Base-by-base conservation (phyloP, 1,140 invertebrate species). In the Forficula auricularia region DNA sequence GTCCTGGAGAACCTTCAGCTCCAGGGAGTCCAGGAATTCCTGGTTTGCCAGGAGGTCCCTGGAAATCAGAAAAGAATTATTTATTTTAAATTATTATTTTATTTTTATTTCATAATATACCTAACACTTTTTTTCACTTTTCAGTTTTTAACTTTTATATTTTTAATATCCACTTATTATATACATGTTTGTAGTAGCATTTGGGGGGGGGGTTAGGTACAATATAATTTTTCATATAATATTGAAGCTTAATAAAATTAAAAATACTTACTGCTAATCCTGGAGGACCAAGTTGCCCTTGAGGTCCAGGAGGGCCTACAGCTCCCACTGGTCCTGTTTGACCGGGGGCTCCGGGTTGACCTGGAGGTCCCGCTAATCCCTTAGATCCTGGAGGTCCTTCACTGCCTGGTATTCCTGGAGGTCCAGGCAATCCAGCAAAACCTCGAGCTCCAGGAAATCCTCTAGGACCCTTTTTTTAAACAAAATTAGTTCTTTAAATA, bases 371-470 rank as follows among this genome's bases (percentile, higher is more conserved):
- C 30, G 68, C 53, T 40, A 75, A 74, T 13, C 82, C 82, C 62
- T 84, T 83, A 6, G 64, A 55, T 19, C 82, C 83, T 22, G 70
- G 60, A 3, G 72, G 68, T 18, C 83, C 81, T 65, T 82, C 79
- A 42, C 61, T 68, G 19, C 81, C 80, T 19, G 79, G 76, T 50
- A 81, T 71, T 40, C 81, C 81, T 6, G 79, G 75, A 51, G 75
- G 74, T 3, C 81, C 81, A 20, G 77, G 73, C 32, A 80, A 55
- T 3, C 82, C 83, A 18, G 79, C 73, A 54, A 83, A 77, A 32
- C 84, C 83, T 57, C 81, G 63, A 4, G 79, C 72, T 7, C 84
- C 84, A 44, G 76, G 71, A 57, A 86, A 85, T 12, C 81, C 80
- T 61, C 81, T 60, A 0, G 80, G 79, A n/a, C 84, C 83, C 79